phyloP scores from a whole-genome alignment of 2,888 invertebrate species.

The Platypus cylindrus region DNA sequence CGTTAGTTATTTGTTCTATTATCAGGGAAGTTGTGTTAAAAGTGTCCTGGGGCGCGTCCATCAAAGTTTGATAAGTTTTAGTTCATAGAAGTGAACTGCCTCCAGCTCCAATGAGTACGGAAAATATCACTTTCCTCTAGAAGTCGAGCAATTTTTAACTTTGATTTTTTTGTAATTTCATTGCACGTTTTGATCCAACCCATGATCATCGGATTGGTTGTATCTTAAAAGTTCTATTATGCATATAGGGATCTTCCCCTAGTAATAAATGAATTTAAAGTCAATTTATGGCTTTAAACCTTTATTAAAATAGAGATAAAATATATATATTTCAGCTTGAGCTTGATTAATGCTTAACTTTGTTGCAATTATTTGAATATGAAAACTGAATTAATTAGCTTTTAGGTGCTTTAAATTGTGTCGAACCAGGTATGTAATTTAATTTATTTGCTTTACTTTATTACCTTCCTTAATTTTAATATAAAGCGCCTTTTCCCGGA shows the following conservation, averaged over 20 bases:
- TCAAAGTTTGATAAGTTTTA: constrained; percentile 40
- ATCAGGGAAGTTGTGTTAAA: constrained; percentile 33
- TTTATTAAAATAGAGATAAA: no score
- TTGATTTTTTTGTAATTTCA: no score
- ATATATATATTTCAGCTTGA: constrained; percentile 26
- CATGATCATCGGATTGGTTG: no score
- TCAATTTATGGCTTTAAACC: no score
- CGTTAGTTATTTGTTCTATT: constrained; percentile 36
- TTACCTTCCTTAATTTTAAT: constrained; percentile 16
- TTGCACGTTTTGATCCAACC: no score
- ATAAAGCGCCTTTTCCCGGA: constrained; percentile 11
- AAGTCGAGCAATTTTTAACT: no score
- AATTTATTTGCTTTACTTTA: constrained; percentile 16
- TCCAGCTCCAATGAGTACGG: no score
- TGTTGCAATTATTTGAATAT: constrained; percentile 31
- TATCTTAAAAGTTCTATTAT: no score
- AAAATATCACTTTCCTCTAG: no score
- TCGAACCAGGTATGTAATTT: constrained; percentile 15
- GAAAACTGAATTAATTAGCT: constrained; percentile 31
- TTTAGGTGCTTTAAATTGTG: constrained; percentile 16
- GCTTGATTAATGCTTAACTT: constrained; percentile 33
- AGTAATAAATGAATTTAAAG: no score
- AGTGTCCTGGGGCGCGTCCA: constrained; percentile 30
- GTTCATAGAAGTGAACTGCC: no score
- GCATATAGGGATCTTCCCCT: no score